A percentile compares a stretch with the other conserved stretches of the same genome.
Evolutionary conservation across 2,113 vertebrate species (phyloP).

Genomic region (Antigone vipio): DNA sequence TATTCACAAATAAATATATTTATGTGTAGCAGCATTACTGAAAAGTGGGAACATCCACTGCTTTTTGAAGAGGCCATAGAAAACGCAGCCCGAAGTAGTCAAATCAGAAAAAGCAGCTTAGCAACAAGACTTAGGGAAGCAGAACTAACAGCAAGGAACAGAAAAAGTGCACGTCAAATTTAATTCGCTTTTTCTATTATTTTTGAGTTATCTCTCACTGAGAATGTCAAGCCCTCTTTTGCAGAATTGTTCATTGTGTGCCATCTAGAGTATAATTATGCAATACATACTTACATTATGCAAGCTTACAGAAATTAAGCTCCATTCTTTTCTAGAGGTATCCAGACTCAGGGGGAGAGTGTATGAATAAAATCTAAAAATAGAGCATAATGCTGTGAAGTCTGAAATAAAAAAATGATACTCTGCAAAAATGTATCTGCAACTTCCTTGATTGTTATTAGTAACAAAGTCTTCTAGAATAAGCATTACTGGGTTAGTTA

Average conservation of each 20-base stretch:
- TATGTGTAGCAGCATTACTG: not conserved
- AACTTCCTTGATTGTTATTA: not conserved
- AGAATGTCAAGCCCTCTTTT: not conserved
- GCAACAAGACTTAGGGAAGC: not conserved
- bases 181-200: constrained; percentile 40
- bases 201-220: constrained; percentile 13
- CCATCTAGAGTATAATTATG: not conserved
- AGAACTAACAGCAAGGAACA: constrained; percentile 38
- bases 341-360: not conserved
- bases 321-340: not conserved
- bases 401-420: not conserved
- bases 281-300: not conserved
- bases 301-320: not conserved
- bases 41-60: not conserved
- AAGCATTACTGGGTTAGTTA: not conserved
- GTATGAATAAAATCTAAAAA: not conserved
- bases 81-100: not conserved
- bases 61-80: not conserved
- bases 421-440: not conserved
- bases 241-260: not conserved
- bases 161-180: not conserved
- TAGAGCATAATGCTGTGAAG: not conserved
- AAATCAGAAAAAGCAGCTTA: constrained; percentile 3
- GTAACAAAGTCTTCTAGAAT: not conserved
- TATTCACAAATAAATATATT: not conserved